Evolutionary conservation across 2,888 invertebrate genomes (phyloP).

Genomic region (Pharmacophagus antenor): DNA sequence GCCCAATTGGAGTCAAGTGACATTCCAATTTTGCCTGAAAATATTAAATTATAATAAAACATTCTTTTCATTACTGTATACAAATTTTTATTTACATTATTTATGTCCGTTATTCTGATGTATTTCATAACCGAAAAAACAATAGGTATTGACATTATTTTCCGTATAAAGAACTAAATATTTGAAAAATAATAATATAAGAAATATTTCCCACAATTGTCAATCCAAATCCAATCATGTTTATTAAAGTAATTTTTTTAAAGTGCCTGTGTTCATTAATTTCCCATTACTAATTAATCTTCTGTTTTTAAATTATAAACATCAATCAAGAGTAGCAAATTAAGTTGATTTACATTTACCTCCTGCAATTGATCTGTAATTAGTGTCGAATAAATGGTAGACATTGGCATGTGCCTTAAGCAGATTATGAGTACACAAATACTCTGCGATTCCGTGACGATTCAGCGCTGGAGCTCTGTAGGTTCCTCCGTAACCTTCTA

Average conservation of each 20-base stretch:
- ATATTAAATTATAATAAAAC: background rate
- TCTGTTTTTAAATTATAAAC: background rate
- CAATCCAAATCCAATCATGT: no score
- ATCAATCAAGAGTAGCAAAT: background rate
- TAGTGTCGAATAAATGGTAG: conserved; percentile 83
- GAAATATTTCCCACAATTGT: no score
- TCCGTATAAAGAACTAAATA: no score
- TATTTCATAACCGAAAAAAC: no score
- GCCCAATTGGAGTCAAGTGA: conserved; percentile 83
- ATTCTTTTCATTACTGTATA: background rate
- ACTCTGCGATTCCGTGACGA: conserved; percentile 83
- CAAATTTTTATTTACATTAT: no score
- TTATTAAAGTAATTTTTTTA: no score
- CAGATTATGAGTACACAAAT: conserved; percentile 86
- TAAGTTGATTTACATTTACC: conserved; percentile 56
- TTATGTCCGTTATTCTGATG: no score
- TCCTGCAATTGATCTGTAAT: conserved; percentile 78
- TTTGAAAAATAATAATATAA: no score
- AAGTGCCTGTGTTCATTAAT: no score
- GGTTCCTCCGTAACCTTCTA: conserved; percentile 79
- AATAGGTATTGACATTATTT: no score
- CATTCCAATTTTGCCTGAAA: conserved; percentile 82
- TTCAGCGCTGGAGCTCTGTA: conserved; percentile 82
- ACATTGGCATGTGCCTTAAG: conserved; percentile 87
- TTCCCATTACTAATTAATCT: background rate